Conservation (phyloP, 1,140 invertebrate species). For the Leptinotarsa undecemlineata region DNA sequence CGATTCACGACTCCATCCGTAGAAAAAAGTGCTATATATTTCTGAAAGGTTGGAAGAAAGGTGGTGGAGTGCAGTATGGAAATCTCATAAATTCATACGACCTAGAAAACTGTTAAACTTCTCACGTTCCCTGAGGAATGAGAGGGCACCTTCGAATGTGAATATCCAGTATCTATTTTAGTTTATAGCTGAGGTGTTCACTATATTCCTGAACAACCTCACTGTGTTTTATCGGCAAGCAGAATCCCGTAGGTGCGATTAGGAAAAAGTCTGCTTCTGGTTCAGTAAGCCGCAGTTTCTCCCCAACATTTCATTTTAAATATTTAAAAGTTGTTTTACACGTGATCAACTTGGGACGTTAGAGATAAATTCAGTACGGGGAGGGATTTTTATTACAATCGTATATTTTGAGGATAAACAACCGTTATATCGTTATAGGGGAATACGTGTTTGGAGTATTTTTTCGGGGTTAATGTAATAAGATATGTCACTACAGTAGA, state of each 20-base stretch:
- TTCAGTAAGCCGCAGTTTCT: conserved; percentile 9
- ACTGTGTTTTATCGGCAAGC: conserved; percentile 39
- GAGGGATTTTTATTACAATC: conserved; percentile 25
- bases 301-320: conserved; percentile 32
- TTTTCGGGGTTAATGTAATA: too few species aligned
- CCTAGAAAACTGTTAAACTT: conserved; percentile 38
- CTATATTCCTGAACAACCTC: conserved; percentile 41
- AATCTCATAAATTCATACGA: conserved; percentile 27
- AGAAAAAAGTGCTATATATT: conserved; percentile 30
- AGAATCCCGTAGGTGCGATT: conserved; percentile 39
- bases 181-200: conserved; percentile 29
- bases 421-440: neutral
- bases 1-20: conserved; percentile 22
- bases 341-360: conserved; percentile 34
- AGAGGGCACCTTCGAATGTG: conserved; percentile 8
- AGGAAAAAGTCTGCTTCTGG: conserved; percentile 23
- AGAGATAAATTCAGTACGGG: conserved; percentile 21
- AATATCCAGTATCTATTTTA: conserved; percentile 9
- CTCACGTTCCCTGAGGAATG: conserved; percentile 34
- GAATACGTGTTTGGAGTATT: too few species aligned
- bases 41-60: conserved; percentile 18
- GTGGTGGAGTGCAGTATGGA: conserved; percentile 16
- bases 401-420: conserved; percentile 11
- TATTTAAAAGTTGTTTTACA: conserved; percentile 38
- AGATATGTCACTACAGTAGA: too few species aligned